phyloP scores from a whole-genome alignment of 2,888 invertebrate genomes.

The Stenotaenia linearis region DNA sequence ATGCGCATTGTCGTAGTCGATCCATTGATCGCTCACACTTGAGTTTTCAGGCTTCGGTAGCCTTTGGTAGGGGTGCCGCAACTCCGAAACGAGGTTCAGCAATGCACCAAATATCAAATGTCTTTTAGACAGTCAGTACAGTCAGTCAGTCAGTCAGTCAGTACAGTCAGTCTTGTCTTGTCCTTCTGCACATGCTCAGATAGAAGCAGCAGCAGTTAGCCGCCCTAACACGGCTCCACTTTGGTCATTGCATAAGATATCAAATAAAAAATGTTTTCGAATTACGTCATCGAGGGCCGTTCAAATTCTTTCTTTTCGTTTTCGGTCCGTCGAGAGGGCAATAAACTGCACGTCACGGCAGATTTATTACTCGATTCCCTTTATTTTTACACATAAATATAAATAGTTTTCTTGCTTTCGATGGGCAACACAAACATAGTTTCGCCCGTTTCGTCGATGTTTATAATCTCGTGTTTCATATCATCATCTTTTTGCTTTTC shows the following conservation, averaged over 20 bases:
- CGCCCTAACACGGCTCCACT: background rate
- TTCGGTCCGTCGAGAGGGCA: background rate
- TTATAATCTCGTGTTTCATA: constrained; percentile 19
- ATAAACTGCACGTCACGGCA: background rate
- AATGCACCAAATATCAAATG: background rate
- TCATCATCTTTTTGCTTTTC: background rate
- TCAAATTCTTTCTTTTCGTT: background rate
- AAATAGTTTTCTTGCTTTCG: constrained; percentile 4
- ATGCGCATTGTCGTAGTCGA: background rate
- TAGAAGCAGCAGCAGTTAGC: constrained; percentile 26
- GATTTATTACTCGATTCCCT: background rate
- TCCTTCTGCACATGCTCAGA: constrained; percentile 24
- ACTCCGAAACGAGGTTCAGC: background rate
- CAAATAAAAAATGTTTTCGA: background rate
- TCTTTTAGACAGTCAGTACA: background rate
- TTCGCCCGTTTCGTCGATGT: background rate
- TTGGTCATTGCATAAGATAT: constrained; percentile 7
- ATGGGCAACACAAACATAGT: background rate
- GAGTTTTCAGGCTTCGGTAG: constrained; percentile 31
- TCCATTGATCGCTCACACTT: background rate
- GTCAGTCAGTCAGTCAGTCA: background rate
- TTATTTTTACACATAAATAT: too few relatives aligned
- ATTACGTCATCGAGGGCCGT: background rate
- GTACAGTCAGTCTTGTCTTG: constrained; percentile 2
- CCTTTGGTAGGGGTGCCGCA: constrained; percentile 33